Evolutionary conservation across 2,888 invertebrate genomes (phyloP).

Genomic region (Tipula helvola): DNA sequence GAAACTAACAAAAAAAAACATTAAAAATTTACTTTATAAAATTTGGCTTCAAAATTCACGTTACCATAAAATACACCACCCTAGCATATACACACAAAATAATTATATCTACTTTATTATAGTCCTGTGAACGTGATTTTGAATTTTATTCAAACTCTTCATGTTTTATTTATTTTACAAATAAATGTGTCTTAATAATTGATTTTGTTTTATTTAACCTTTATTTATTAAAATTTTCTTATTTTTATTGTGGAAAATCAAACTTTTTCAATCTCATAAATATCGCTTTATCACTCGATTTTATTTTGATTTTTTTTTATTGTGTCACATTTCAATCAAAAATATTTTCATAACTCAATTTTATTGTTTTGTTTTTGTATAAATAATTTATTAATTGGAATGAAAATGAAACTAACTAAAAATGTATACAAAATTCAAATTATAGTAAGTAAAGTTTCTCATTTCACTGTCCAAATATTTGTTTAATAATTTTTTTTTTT

Average conservation of each 20-base stretch:
- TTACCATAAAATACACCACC: too few relatives aligned
- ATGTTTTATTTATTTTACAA: neutral
- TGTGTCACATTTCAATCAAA: neutral
- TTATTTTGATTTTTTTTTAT: neutral
- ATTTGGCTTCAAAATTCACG: neutral
- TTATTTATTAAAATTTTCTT: neutral
- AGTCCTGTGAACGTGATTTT: neutral
- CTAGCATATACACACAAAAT: neutral
- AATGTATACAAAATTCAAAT: neutral
- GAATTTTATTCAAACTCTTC: neutral
- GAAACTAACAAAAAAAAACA: neutral
- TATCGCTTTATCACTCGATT: neutral
- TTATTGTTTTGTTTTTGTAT: neutral
- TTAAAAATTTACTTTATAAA: neutral
- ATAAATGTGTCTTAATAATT: neutral
- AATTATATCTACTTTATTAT: neutral
- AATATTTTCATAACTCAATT: neutral
- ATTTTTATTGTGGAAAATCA: neutral
- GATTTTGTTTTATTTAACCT: neutral
- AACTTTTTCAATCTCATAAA: neutral
- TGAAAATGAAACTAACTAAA: neutral
- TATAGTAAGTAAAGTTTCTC: neutral
- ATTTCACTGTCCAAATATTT: neutral
- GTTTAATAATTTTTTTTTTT: neutral
- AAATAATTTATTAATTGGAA: neutral